Base-by-base conservation (phyloP, 2,888 invertebrate species). In the Calephelis perditalis region DNA sequence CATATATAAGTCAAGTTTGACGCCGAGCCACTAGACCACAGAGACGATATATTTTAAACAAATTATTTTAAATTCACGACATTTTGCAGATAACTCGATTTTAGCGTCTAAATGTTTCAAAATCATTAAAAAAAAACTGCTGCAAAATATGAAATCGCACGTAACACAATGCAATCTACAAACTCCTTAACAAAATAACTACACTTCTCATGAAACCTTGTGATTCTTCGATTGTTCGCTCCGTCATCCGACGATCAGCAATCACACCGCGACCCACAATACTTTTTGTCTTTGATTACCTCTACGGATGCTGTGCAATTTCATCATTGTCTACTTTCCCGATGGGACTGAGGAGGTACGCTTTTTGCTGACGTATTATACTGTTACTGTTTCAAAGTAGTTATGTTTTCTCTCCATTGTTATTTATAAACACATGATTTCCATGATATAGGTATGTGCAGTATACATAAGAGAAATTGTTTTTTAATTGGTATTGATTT, bases 261-360 rank as follows among this genome's bases (percentile, higher is more conserved):
- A 8, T 26, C 15, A 49, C 15, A 49, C 15, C 9, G 7, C 49
- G 49, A 49, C 49, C 49, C 26, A 49, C 15, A 49, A 15, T 10
- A 49, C 15, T 49, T 49, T 49, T 49, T 49, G 49, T 49, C 15
- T 49, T 26, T 49, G 49, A 58, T 61, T 49, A 49, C 49, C 49
- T 49, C 49, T 26, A 26, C 49, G 49, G 63, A 73, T 75, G 67
- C 85, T 88, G 85, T 77, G 82, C 73, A 81, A 80, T 76, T 81
- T 84, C 78, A 76, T 65, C 68, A 76, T 82, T 70, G 76, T 82
- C 71, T 79, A 84, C 79, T 82, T 84, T 77, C 83, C 82, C 68
- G 75, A 73, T 71, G 78, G 73, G 63, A 77, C 73, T 64, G 67
- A 68, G 60, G 78, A 75, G 63, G 63, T 63, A 56, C 49, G 56